phyloP scores from a whole-genome alignment of 2,113 vertebrate genomes.

The Pomatorhinus ruficollis region DNA sequence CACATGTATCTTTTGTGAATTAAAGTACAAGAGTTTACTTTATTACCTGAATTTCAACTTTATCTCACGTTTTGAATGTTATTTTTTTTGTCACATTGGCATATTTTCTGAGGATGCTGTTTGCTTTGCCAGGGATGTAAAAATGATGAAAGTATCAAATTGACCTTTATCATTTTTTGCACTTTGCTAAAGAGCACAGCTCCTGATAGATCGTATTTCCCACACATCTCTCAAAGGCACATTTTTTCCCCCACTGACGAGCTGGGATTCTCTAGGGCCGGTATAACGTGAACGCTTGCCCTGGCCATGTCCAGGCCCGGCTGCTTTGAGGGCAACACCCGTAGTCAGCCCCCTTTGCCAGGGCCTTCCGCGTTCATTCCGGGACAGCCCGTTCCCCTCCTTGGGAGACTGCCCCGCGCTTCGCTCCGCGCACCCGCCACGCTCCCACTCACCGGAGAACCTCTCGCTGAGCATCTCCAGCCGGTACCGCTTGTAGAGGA shows the following conservation, averaged over 20 bases:
- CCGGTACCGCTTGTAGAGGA: slow-evolving; percentile 88
- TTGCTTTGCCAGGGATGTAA: background rate
- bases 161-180: background rate
- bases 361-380: accelerated
- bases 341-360: background rate
- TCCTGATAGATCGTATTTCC: background rate
- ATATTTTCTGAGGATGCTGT: background rate
- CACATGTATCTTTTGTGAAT: background rate
- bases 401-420: accelerated
- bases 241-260: accelerated
- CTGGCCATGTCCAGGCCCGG: accelerated
- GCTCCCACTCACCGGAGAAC: slow-evolving; percentile 77
- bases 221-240: background rate
- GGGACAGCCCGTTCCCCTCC: accelerated
- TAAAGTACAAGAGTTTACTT: background rate
- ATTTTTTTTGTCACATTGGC: background rate
- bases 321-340: background rate
- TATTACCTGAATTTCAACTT: background rate
- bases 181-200: background rate
- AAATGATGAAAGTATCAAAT: accelerated
- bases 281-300: accelerated
- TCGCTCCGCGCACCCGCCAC: accelerated
- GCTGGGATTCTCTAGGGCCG: background rate
- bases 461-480: slow-evolving; percentile 84
- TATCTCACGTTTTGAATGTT: background rate